phyloP scores from a whole-genome alignment of 2,888 invertebrate genomes.

The Gnatocerus cornutus region DNA sequence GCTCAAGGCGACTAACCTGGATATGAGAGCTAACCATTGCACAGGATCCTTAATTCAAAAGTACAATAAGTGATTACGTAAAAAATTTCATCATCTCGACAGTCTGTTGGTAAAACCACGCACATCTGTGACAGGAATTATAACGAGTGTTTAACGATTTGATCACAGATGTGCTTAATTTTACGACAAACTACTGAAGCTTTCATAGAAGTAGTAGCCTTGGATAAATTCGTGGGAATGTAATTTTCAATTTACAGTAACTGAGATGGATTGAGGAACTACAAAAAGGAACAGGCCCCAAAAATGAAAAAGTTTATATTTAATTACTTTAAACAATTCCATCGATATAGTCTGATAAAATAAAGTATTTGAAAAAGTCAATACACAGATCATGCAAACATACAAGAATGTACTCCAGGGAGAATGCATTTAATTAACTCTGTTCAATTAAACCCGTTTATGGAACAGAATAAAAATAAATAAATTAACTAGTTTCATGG shows the following conservation, averaged over 20 bases:
- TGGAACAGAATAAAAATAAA: background rate
- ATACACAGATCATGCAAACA: conserved; percentile 39
- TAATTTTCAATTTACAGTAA: conserved; percentile 19
- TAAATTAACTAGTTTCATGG: no score
- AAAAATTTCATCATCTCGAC: conserved; percentile 9
- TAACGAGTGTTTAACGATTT: conserved; percentile 2
- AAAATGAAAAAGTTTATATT: conserved; percentile 37
- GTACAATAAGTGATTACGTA: conserved; percentile 36
- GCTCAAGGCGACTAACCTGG: background rate
- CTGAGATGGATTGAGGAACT: conserved; percentile 32
- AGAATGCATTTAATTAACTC: conserved; percentile 11
- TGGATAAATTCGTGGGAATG: conserved; percentile 44
- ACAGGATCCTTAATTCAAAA: conserved; percentile 30
- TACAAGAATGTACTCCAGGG: conserved; percentile 25
- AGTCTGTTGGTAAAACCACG: conserved; percentile 16
- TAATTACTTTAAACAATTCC: conserved; percentile 35
- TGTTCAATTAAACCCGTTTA: background rate
- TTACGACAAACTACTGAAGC: conserved; percentile 45
- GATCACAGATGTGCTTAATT: conserved; percentile 10
- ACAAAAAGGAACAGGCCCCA: conserved; percentile 38
- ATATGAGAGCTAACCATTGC: conserved; percentile 13
- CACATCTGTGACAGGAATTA: background rate
- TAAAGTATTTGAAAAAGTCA: conserved; percentile 31
- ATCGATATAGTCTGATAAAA: conserved; percentile 36
- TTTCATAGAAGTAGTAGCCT: conserved; percentile 57